Conservation (phyloP, 2,888 invertebrate genomes). For the Stenurella melanura region DNA sequence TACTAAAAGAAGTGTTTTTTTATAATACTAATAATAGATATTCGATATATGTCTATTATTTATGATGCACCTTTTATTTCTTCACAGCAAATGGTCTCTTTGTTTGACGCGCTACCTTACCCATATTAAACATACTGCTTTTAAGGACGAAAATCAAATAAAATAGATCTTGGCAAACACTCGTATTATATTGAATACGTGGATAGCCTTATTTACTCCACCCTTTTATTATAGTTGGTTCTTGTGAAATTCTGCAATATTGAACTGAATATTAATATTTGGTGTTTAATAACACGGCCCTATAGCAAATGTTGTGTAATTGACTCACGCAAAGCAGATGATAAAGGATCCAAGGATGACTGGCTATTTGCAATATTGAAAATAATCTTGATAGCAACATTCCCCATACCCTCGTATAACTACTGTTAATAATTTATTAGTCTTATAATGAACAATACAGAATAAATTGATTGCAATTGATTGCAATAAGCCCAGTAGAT, state of each 20-base stretch:
- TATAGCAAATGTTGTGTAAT: too few species aligned
- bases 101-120: background rate
- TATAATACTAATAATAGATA: background rate
- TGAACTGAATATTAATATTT: background rate
- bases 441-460: too few species aligned
- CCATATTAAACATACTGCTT: conserved; percentile 5
- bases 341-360: too few species aligned
- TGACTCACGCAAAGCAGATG: too few species aligned
- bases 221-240: background rate
- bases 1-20: too few species aligned
- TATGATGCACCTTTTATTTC: background rate
- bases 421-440: too few species aligned
- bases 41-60: background rate
- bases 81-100: background rate
- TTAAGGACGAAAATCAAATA: conserved; percentile 23
- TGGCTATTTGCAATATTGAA: too few species aligned
- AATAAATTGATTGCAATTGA: too few species aligned
- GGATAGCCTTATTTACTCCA: conserved; percentile 17
- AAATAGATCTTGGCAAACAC: conserved; percentile 22
- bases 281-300: background rate
- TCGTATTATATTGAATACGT: conserved; percentile 21
- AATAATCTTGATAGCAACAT: too few species aligned
- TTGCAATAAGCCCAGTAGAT: too few species aligned
- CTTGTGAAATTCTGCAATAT: background rate
- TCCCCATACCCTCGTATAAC: too few species aligned